phyloP scores from a whole-genome alignment of 2,797 vertebrate genomes.

The Anableps anableps region DNA sequence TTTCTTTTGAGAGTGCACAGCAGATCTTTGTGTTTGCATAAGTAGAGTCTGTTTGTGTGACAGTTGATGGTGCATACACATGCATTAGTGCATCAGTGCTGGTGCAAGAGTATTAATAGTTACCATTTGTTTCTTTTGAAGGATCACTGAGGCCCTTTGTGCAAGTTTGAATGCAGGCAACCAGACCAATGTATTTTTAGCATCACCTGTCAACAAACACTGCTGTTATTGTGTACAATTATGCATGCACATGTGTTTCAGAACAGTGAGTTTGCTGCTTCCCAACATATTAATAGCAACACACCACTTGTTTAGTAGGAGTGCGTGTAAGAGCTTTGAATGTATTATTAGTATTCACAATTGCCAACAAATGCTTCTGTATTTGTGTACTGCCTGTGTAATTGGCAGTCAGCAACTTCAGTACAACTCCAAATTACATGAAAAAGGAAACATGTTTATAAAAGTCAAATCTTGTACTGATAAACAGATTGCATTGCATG shows the following conservation, averaged over 20 bases:
- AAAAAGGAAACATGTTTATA: not conserved
- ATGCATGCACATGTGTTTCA: slow-evolving; percentile 46
- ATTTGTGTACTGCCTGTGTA: slow-evolving; percentile 17
- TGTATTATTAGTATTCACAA: slow-evolving; percentile 63
- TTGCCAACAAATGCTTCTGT: slow-evolving; percentile 44
- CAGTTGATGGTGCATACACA: slow-evolving; percentile 58
- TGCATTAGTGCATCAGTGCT: slow-evolving; percentile 36
- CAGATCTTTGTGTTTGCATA: slow-evolving; percentile 80
- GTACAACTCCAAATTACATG: slow-evolving; percentile 10
- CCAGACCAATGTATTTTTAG: slow-evolving; percentile 70
- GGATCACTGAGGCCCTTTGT: slow-evolving; percentile 60
- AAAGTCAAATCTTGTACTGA: not conserved
- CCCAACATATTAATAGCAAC: slow-evolving; percentile 61
- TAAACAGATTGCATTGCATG: not conserved
- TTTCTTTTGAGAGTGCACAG: slow-evolving; percentile 75
- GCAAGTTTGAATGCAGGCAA: slow-evolving; percentile 28
- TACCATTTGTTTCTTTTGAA: slow-evolving; percentile 67
- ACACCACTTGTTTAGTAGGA: slow-evolving; percentile 55
- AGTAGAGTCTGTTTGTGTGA: slow-evolving; percentile 65
- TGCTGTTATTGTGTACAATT: slow-evolving; percentile 55
- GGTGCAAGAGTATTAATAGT: slow-evolving; percentile 69
- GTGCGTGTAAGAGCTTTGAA: slow-evolving; percentile 32
- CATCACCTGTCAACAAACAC: slow-evolving; percentile 72
- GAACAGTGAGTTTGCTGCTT: slow-evolving; percentile 44
- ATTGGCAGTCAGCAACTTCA: slow-evolving; percentile 41